Base-by-base conservation (phyloP, 2,797 vertebrate species). In the Gymnoscopelus microlampas region DNA sequence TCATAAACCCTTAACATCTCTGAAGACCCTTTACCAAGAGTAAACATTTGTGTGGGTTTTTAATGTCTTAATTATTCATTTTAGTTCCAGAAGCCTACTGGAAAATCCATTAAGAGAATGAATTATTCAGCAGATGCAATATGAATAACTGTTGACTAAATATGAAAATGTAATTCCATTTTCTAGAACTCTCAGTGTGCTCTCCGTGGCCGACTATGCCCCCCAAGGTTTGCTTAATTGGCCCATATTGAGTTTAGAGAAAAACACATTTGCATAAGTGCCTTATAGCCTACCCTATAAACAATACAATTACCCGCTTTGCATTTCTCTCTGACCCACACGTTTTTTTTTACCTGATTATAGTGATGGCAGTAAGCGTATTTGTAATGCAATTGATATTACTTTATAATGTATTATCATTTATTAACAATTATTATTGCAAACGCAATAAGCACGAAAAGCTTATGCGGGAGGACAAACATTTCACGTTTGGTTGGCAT, bases 201-300 rank as follows among this genome's bases (percentile, higher is more conserved):
- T 56, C 60, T 50, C 51, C 55, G 24, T 51, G 51, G 60, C 23
- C 23, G 23, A 70, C 39, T 26, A 1, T 49, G 73, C 11, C 59
- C 60, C 51, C 39, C 0, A 26, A 72, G 73, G 62, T 65, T 39
- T 66, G 76, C 57, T 23, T 78, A 79, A 85, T 82, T 77, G 76
- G 53, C 75, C 60, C 78, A 74, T 70, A 78, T 73, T 79, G 70
- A 73, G 66, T 72, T 66, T 78, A 53, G 70, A 77, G 71, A 57
- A 80, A 73, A 75, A 72, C 51, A 12, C 44, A 60, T 23, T 44
- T 44, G 39, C 39, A 44, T 10, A 44, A 44, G 8, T 44, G 39
- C 8, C 39, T 9, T 44, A 44, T 44, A 19, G 19, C 9, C 5
- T 39, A 39, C 5, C 5, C 39, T 44, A 44, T 8, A 44, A 44